phyloP scores from a whole-genome alignment of 2,797 vertebrate genomes.

The Euthynnus affinis region DNA sequence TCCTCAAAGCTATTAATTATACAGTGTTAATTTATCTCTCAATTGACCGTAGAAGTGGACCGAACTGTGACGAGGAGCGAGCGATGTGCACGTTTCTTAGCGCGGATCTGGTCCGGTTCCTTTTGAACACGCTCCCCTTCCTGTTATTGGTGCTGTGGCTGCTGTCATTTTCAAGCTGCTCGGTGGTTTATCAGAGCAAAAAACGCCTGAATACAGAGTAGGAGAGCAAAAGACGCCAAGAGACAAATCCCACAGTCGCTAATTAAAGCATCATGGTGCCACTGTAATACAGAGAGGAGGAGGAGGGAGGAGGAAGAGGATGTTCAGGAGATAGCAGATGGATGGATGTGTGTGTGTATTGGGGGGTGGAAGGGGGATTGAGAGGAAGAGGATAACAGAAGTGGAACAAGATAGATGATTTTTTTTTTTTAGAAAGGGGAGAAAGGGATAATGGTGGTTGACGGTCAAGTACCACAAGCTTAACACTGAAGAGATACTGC shows the following conservation, averaged over 20 bases:
- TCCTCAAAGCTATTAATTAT: not conserved
- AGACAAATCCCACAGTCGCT: conserved; percentile 73
- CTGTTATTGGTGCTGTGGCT: conserved; percentile 27
- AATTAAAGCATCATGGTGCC: conserved; percentile 73
- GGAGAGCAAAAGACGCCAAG: conserved; percentile 65
- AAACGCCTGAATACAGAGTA: conserved; percentile 46
- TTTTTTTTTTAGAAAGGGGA: not conserved
- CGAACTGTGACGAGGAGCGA: not conserved
- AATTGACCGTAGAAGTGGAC: not conserved
- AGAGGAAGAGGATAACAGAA: not conserved
- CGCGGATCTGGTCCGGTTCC: conserved; percentile 14
- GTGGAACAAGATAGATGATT: not conserved
- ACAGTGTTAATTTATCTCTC: not conserved
- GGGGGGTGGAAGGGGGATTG: not conserved
- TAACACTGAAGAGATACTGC: not conserved
- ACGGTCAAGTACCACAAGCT: not conserved
- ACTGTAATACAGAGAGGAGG: conserved; percentile 51
- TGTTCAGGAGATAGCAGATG: not conserved
- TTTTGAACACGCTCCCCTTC: not conserved
- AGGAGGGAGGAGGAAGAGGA: conserved; percentile 28
- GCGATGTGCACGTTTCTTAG: not conserved
- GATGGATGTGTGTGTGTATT: not conserved
- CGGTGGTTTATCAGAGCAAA: conserved; percentile 49
- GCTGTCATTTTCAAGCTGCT: conserved; percentile 46
- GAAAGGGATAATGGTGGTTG: not conserved